These are phyloP conservation scores for Andrena cerasifolii DNA, from an alignment of 1,140 invertebrate species.

Conservation along the genomic window DNA sequence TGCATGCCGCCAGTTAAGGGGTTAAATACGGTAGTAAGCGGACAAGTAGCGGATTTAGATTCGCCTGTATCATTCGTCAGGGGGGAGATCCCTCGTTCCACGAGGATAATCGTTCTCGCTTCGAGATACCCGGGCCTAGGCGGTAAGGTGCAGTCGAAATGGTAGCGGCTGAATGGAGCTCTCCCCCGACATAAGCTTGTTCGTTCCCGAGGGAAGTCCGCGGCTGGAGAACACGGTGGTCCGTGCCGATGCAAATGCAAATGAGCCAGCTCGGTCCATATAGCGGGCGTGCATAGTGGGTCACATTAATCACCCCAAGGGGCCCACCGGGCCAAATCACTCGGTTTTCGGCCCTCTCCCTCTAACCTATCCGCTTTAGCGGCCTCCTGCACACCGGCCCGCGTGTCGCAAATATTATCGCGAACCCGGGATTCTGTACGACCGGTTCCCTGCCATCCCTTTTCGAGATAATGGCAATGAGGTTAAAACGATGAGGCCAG, in stretches of 20 bases:
- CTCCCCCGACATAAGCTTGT: slow-evolving; percentile 39
- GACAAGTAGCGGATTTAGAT: slow-evolving; percentile 20
- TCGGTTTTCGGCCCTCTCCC: slow-evolving; percentile 44
- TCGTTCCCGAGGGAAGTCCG: slow-evolving; percentile 56
- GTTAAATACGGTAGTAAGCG: neutral
- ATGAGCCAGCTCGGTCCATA: slow-evolving; percentile 66
- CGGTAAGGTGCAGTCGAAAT: slow-evolving; percentile 12
- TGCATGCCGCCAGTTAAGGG: neutral
- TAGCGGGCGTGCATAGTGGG: slow-evolving; percentile 64
- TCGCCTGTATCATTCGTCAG: slow-evolving; percentile 36
- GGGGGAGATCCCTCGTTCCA: slow-evolving; percentile 17
- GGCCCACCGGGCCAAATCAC: slow-evolving; percentile 43
- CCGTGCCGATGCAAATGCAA: slow-evolving; percentile 67
- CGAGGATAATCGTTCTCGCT: slow-evolving; percentile 22
- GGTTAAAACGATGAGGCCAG: slow-evolving; percentile 24
- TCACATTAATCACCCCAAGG: slow-evolving; percentile 60
- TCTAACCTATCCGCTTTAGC: slow-evolving; percentile 26
- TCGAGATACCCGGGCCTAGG: neutral
- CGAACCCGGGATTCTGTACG: slow-evolving; percentile 49
- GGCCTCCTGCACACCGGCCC: neutral
- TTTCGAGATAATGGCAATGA: slow-evolving; percentile 49
- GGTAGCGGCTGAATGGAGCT: slow-evolving; percentile 45
- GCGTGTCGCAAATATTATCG: slow-evolving; percentile 58
- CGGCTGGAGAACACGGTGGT: slow-evolving; percentile 63
- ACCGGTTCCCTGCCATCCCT: slow-evolving; percentile 40